Percentiles rank a stretch among this genome's conserved stretches.
Evolutionary conservation across 1,140 invertebrate species (phyloP).

Genomic region (Limonius californicus): DNA sequence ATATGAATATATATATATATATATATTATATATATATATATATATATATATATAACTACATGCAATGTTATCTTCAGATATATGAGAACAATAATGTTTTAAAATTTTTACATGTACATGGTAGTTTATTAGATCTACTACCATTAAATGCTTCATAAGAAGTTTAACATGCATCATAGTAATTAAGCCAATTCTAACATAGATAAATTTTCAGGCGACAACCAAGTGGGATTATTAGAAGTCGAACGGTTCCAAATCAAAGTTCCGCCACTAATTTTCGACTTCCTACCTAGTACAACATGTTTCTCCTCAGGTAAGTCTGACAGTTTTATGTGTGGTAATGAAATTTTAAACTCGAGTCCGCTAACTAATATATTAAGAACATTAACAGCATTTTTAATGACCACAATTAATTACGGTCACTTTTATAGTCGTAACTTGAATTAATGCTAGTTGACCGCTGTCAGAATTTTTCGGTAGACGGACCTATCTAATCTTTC

Average conservation of each 20-base stretch:
- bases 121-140: too few species aligned
- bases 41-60: too few species aligned
- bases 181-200: neutral
- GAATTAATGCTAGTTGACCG: neutral
- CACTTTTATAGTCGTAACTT: neutral
- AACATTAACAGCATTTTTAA: neutral
- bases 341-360: neutral
- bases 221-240: constrained; percentile 1
- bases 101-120: too few species aligned
- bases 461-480: neutral
- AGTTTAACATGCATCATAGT: too few species aligned
- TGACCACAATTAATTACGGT: neutral
- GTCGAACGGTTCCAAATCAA: neutral
- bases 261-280: neutral
- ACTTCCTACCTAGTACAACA: neutral
- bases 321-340: neutral
- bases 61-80: too few species aligned
- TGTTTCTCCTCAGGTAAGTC: neutral
- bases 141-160: too few species aligned
- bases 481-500: neutral
- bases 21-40: too few species aligned
- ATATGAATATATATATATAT: neutral
- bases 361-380: neutral
- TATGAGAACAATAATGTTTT: too few species aligned
- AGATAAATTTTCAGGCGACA: constrained; percentile 2